Evolutionary conservation across 2,113 vertebrate genomes (phyloP).

Genomic region (Ancistrus triradiatus): DNA sequence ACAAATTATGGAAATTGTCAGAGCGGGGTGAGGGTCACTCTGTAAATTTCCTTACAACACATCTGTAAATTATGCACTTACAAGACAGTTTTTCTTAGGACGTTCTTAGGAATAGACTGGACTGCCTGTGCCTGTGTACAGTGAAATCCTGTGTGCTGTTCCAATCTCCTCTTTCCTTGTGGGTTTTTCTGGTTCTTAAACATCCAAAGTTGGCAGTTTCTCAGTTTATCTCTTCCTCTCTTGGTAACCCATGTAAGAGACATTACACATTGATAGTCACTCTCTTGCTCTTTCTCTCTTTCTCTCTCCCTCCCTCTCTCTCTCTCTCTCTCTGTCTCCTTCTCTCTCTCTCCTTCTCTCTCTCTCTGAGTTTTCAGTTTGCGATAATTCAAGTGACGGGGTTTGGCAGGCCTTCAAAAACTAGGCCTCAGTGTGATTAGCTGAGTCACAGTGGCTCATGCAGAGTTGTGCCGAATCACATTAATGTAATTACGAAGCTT

Average conservation of each 20-base stretch:
- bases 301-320: background rate
- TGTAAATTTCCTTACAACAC: slow-evolving; percentile 18
- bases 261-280: no score
- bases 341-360: background rate
- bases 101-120: background rate
- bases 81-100: background rate
- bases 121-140: no score
- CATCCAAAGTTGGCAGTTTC: background rate
- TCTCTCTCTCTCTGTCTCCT: background rate
- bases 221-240: no score
- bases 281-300: background rate
- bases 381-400: slow-evolving; percentile 35
- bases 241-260: no score
- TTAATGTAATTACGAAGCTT: slow-evolving; percentile 44
- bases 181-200: background rate
- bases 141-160: no score
- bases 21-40: slow-evolving; percentile 21
- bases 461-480: slow-evolving; percentile 24
- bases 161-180: no score
- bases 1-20: slow-evolving; percentile 17
- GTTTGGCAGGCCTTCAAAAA: slow-evolving; percentile 40
- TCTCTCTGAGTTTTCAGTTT: background rate
- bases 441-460: slow-evolving; percentile 27
- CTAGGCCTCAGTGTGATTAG: slow-evolving; percentile 39
- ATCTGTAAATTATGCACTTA: slow-evolving; percentile 11